Conservation (phyloP, 1,140 invertebrate genomes). For the Ephestia elutella region DNA sequence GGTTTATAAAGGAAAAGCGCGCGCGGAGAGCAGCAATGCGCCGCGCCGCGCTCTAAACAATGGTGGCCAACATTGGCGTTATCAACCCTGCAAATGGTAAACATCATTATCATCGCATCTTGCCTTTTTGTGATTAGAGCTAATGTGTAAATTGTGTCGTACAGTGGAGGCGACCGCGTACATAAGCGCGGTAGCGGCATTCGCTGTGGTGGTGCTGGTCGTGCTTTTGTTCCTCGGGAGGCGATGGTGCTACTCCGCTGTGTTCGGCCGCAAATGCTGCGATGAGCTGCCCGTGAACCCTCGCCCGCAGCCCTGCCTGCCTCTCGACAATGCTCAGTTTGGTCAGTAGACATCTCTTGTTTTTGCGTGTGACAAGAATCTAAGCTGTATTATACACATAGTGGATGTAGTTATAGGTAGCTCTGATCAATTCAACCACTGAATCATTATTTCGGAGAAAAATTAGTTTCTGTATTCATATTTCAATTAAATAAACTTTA, state of each 20-base stretch:
- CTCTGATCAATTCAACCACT: background rate
- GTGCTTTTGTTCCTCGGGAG: slow-evolving; percentile 62
- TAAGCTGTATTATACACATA: slow-evolving; percentile 1
- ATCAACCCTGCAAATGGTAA: slow-evolving; percentile 64
- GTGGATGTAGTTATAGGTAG: slow-evolving; percentile 4
- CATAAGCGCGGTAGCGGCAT: slow-evolving; percentile 65
- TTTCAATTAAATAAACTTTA: too few species aligned
- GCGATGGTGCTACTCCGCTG: slow-evolving; percentile 55
- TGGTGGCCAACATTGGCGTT: slow-evolving; percentile 62
- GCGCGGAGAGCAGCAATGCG: slow-evolving; percentile 36
- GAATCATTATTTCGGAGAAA: too few species aligned
- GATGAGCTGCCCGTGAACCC: slow-evolving; percentile 59
- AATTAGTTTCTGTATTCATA: too few species aligned
- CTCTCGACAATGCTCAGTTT: slow-evolving; percentile 61
- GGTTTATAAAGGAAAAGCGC: slow-evolving; percentile 6
- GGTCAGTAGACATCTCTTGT: slow-evolving; percentile 32
- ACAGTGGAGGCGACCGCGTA: slow-evolving; percentile 70
- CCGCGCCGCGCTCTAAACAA: slow-evolving; percentile 31
- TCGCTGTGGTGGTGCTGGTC: slow-evolving; percentile 61
- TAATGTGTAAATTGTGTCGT: slow-evolving; percentile 20
- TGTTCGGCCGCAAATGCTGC: slow-evolving; percentile 50
- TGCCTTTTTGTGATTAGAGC: background rate
- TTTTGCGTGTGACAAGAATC: background rate
- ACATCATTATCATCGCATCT: slow-evolving; percentile 23
- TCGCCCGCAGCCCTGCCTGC: slow-evolving; percentile 33